Conservation (phyloP, 2,888 invertebrate genomes). For the Panzeria rudis region DNA sequence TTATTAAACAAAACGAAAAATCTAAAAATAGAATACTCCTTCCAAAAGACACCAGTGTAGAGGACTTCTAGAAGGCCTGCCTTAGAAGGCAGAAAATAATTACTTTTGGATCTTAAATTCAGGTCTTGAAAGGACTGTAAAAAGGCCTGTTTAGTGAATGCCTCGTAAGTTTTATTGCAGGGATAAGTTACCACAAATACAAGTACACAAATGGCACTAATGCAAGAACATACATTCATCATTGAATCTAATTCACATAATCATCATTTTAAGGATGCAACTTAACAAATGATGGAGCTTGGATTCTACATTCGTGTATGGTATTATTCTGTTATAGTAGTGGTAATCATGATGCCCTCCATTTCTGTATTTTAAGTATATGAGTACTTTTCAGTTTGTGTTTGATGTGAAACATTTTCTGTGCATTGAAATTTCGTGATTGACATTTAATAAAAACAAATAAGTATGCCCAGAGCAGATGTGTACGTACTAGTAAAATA, state of each 20-base stretch:
- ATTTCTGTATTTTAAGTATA: not conserved
- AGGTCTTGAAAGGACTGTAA: no score
- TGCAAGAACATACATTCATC: not conserved
- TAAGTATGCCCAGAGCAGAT: conserved; percentile 54
- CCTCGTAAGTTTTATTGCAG: no score
- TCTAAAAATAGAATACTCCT: no score
- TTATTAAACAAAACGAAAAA: no score
- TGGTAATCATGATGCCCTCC: not conserved
- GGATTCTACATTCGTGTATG: not conserved
- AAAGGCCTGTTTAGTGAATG: no score
- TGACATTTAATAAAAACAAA: conserved; percentile 58
- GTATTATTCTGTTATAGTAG: not conserved
- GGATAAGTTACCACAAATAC: not conserved
- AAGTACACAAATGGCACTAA: conserved; percentile 5
- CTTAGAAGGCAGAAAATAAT: no score
- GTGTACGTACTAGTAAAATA: not conserved
- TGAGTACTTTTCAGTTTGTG: not conserved
- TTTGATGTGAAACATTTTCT: conserved; percentile 34
- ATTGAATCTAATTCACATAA: not conserved
- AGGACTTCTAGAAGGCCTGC: no score
- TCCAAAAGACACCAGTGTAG: no score
- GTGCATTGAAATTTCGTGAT: conserved; percentile 26
- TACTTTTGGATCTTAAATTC: no score
- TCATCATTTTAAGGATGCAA: conserved; percentile 9
- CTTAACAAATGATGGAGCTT: not conserved